These are phyloP conservation scores for Haliaeetus leucogaster DNA, from an alignment of 2,113 vertebrate genomes.

Conservation along the genomic window DNA sequence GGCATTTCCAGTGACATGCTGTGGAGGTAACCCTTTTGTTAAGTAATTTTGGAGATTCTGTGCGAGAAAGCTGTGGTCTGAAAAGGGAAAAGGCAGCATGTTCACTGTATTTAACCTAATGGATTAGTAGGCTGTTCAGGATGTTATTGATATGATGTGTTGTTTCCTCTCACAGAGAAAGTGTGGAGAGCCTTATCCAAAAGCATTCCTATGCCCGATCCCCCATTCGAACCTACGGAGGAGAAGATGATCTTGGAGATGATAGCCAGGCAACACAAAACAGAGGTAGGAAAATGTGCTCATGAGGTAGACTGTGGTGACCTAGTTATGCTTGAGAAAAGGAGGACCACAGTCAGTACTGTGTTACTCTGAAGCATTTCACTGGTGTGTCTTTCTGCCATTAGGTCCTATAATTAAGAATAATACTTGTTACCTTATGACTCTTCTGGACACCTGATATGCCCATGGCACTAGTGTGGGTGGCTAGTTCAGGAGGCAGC, in stretches of 20 bases:
- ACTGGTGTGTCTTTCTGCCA: neutral
- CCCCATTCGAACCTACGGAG: slow-evolving; percentile 92
- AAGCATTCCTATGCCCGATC: slow-evolving; percentile 98
- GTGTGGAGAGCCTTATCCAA: slow-evolving; percentile 97
- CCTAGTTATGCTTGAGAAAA: neutral
- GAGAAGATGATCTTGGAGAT: slow-evolving; percentile 91
- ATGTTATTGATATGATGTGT: neutral
- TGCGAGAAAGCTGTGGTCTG: neutral
- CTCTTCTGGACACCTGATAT: neutral
- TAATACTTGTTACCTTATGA: neutral
- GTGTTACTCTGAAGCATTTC: neutral
- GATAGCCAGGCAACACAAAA: slow-evolving; percentile 85
- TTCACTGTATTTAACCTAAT: neutral
- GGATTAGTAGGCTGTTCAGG: neutral
- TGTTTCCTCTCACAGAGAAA: slow-evolving; percentile 81
- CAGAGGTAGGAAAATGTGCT: slow-evolving; percentile 77
- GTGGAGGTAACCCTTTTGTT: neutral
- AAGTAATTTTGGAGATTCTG: neutral
- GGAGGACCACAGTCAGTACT: neutral
- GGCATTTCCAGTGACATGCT: neutral
- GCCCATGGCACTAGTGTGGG: too few species aligned
- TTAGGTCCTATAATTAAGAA: neutral
- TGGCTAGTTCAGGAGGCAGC: neutral
- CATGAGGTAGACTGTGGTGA: neutral
- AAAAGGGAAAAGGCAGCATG: neutral